Base-by-base conservation (phyloP, 2,797 vertebrate genomes). In the Parambassis ranga region DNA sequence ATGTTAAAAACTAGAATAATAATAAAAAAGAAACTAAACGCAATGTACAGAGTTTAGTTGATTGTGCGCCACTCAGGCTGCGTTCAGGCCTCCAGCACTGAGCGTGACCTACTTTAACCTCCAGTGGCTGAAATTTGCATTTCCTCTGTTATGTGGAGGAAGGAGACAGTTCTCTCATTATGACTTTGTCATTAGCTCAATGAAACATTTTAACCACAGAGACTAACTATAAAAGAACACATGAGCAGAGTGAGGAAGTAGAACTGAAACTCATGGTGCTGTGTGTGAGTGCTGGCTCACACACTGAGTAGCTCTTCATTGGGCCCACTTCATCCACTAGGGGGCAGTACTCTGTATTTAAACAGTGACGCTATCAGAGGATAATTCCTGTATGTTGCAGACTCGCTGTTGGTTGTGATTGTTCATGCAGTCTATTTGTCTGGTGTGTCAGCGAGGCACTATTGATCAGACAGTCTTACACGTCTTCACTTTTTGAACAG, bases 401-500 rank as follows among this genome's bases (percentile, higher is more conserved):
- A 13, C 24, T 28, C 44, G 24, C 44, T 24, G 26, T 42, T n/a
- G 10, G 7, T 14, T 42, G n/a, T 42, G 22, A 26, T 0, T 26
- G n/a, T n/a, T n/a, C n/a, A n/a, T n/a, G n/a, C n/a, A n/a, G n/a
- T 18, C 10, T 49, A 4, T 35, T 31, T 49, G 28, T 24, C 32
- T 20, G 49, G 24, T 49, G 18, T 65, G 16, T 49, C 22, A 16
- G 51, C 2, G 41, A 32, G 41, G 2, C 5, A 42, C 33, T 75
- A 75, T 75, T 72, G 61, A 82, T 75, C 41, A 32, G 23, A n/a
- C n/a, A 13, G 9, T 28, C 14, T 47, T 41, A 39, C 69, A 66
- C 19, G 2, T 77, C 43, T 56, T 20, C 49, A 5, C 46, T 58
- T 65, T 50, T 10, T 51, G 3, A 24, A 10, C 41, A 43, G 2